Evolutionary conservation across 2,888 invertebrate genomes (phyloP).

Genomic region (Galerucella nymphaeae): DNA sequence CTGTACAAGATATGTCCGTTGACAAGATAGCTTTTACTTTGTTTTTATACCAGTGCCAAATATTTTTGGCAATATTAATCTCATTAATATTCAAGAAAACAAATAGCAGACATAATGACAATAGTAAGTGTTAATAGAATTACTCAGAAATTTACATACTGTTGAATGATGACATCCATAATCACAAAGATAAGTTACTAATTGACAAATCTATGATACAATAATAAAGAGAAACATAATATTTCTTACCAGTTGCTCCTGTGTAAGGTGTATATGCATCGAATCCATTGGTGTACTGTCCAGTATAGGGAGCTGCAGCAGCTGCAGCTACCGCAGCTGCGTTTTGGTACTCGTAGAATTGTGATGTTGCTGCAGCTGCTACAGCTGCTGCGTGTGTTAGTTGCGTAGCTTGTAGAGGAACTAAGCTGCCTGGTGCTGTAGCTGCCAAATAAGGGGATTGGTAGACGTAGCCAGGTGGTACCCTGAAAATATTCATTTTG

Average conservation of each 20-base stretch:
- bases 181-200: too few relatives aligned
- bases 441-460: constrained; percentile 79
- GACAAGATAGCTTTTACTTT: constrained; percentile 13
- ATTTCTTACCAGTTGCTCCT: constrained; percentile 68
- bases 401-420: constrained; percentile 74
- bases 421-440: constrained; percentile 73
- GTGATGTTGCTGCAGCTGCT: constrained; percentile 82
- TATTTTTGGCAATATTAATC: constrained; percentile 3
- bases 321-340: constrained; percentile 76
- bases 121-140: background rate
- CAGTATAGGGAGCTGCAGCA: constrained; percentile 74
- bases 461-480: constrained; percentile 82
- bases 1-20: constrained; percentile 3
- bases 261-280: constrained; percentile 77
- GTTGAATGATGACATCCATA: too few relatives aligned
- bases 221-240: too few relatives aligned
- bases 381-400: constrained; percentile 82
- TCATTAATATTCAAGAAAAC: background rate
- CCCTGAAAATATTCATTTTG: constrained; percentile 65
- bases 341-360: constrained; percentile 81
- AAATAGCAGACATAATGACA: background rate
- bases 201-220: too few relatives aligned
- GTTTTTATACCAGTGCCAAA: constrained; percentile 8
- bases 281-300: constrained; percentile 80
- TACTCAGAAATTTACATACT: background rate